A percentile compares a stretch with the other conserved stretches of the same genome.
These are phyloP conservation scores for Emys orbicularis DNA, from an alignment of 2,797 vertebrate species.

Conservation along the genomic window DNA sequence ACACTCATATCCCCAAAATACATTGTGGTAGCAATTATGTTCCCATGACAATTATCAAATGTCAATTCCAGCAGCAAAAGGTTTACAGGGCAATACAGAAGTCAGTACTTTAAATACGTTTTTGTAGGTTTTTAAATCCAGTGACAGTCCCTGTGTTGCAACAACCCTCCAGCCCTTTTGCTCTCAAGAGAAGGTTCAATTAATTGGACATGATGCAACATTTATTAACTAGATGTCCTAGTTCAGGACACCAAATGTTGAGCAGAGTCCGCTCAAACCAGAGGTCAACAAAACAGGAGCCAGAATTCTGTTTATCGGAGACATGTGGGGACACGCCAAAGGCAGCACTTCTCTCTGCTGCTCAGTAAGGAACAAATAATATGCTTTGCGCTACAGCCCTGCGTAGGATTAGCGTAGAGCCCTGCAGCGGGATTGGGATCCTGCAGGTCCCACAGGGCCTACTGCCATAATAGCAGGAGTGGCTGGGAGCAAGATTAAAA, in stretches of 20 bases:
- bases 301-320: accelerated
- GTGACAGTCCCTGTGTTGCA: constrained; percentile 40
- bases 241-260: constrained; percentile 26
- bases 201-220: constrained; percentile 56
- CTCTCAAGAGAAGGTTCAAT: background rate
- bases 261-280: constrained; percentile 63
- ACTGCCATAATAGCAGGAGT: background rate
- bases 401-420: background rate
- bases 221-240: constrained; percentile 35
- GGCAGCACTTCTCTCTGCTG: background rate
- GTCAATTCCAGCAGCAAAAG: background rate
- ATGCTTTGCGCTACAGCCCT: background rate
- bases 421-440: too few relatives aligned
- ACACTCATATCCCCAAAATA: background rate
- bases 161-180: background rate
- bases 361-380: background rate
- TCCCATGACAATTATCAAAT: background rate
- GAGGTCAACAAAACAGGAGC: constrained; percentile 42
- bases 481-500: background rate
- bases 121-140: constrained; percentile 4
- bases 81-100: accelerated
- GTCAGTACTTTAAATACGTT: background rate
- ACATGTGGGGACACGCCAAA: background rate
- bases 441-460: background rate
- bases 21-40: background rate